Conservation (phyloP, 2,888 invertebrate species). For the Melipona bicolor region DNA sequence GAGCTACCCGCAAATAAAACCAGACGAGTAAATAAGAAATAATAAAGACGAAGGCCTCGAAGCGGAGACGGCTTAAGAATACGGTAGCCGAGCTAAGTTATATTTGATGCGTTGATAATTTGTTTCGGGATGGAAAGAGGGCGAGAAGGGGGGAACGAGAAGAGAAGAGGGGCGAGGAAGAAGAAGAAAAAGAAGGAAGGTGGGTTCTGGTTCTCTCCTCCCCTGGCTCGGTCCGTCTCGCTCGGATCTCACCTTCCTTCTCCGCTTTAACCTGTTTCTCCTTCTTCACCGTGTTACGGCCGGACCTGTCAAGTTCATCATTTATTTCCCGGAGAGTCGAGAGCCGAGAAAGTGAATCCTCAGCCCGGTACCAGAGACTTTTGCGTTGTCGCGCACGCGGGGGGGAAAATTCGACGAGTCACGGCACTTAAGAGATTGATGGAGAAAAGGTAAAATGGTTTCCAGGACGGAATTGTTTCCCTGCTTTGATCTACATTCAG, state of each 20-base stretch:
- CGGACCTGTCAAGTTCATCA: slow-evolving; percentile 75
- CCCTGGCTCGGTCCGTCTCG: slow-evolving; percentile 47
- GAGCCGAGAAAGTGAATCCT: slow-evolving; percentile 63
- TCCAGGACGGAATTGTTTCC: background rate
- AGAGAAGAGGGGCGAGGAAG: too few species aligned
- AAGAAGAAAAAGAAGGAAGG: background rate
- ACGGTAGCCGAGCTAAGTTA: slow-evolving; percentile 81
- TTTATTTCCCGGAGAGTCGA: slow-evolving; percentile 76
- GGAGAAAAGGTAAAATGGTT: slow-evolving; percentile 27
- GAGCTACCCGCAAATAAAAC: slow-evolving; percentile 60
- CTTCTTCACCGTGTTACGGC: slow-evolving; percentile 42
- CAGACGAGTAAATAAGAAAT: slow-evolving; percentile 66
- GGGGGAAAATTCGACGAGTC: slow-evolving; percentile 44
- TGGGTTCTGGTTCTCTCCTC: slow-evolving; percentile 24
- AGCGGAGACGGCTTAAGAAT: slow-evolving; percentile 75
- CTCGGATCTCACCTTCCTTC: slow-evolving; percentile 27
- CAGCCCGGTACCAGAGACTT: slow-evolving; percentile 46
- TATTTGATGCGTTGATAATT: slow-evolving; percentile 83
- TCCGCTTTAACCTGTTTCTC: slow-evolving; percentile 29
- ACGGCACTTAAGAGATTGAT: slow-evolving; percentile 21
- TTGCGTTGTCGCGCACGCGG: slow-evolving; percentile 48
- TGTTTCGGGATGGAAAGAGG: slow-evolving; percentile 76
- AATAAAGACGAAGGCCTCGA: slow-evolving; percentile 62
- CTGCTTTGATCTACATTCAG: background rate
- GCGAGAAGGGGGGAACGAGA: background rate